Conservation (phyloP, 2,113 vertebrate species). For the Nicator chloris region DNA sequence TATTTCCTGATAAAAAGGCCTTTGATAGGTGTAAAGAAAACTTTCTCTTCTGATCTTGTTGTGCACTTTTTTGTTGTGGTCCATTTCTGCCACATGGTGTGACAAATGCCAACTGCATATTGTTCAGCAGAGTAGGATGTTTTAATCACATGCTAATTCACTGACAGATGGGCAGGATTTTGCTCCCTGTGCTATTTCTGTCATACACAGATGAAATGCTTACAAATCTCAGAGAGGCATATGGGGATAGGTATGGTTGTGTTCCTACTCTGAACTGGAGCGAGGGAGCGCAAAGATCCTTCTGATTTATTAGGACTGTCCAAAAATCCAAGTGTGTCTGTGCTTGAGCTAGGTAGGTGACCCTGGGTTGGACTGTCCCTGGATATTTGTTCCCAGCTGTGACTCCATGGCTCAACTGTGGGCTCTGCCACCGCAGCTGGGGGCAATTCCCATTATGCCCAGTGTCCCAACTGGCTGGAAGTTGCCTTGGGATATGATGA, state of each 20-base stretch:
- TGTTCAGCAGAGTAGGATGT: not conserved
- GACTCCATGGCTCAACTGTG: not conserved
- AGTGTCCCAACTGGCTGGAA: not conserved
- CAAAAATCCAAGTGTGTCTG: not conserved
- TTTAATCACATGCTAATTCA: slow-evolving; percentile 11
- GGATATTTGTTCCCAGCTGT: not conserved
- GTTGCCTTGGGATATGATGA: not conserved
- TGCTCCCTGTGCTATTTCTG: not conserved
- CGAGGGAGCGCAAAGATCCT: not conserved
- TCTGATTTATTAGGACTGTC: not conserved
- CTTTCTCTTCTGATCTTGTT: not conserved
- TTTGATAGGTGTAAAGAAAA: not conserved
- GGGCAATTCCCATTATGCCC: not conserved
- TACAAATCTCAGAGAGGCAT: not conserved
- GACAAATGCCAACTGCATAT: not conserved
- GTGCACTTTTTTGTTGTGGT: not conserved
- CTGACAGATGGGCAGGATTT: slow-evolving; percentile 39
- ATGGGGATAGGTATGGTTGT: not conserved
- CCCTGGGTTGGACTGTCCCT: not conserved
- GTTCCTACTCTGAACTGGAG: not conserved
- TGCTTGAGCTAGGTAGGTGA: not conserved
- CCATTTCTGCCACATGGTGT: not conserved
- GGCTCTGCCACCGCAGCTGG: not conserved
- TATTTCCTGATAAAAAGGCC: not conserved
- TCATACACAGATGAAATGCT: not conserved